Evolutionary conservation across 2,797 vertebrate species (phyloP).

Genomic region (Anomalospiza imberbis): DNA sequence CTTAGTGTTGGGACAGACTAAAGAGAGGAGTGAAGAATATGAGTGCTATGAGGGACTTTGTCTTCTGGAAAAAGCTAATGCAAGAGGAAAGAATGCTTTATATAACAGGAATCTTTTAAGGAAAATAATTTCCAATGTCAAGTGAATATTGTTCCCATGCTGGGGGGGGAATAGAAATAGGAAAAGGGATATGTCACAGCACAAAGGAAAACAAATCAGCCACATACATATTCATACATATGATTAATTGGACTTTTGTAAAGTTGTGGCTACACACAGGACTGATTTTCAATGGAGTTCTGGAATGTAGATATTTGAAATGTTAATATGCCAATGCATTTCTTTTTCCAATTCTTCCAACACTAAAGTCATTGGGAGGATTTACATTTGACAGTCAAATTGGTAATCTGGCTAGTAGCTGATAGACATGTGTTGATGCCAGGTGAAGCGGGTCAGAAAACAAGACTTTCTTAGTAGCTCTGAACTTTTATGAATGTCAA

Average conservation of each 20-base stretch:
- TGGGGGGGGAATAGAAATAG: not conserved
- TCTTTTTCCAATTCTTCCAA: not conserved
- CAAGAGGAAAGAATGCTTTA: not conserved
- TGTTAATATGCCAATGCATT: not conserved
- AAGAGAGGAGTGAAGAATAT: not conserved
- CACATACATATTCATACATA: not conserved
- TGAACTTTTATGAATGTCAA: not conserved
- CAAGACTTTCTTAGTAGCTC: not conserved
- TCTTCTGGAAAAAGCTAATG: slow-evolving; percentile 17
- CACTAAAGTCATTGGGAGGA: not conserved
- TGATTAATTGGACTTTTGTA: not conserved
- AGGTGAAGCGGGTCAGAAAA: not conserved
- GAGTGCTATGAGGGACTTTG: not conserved
- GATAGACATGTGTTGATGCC: not conserved
- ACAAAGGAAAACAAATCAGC: not conserved
- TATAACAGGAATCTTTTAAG: not conserved
- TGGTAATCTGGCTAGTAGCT: not conserved
- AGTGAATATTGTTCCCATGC: not conserved
- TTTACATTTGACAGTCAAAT: not conserved
- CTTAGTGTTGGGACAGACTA: not conserved
- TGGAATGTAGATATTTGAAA: not conserved
- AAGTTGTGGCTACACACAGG: not conserved
- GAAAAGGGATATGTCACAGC: not conserved
- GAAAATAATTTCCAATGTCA: not conserved
- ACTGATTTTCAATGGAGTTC: not conserved